These are phyloP conservation scores for Gryon sp. DNA, from an alignment of 1,140 invertebrate species.

Conservation along the genomic window DNA sequence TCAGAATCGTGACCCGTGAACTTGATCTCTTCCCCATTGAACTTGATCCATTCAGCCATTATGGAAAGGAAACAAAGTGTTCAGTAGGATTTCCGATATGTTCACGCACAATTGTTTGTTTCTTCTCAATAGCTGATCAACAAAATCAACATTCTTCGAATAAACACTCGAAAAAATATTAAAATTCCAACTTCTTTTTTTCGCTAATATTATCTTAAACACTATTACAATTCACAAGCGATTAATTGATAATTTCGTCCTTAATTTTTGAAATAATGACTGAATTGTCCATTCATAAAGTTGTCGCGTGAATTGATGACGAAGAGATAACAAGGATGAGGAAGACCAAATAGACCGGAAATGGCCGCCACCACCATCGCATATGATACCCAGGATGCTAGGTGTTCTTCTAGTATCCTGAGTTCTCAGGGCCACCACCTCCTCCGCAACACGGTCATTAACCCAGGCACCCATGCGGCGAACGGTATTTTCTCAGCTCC, in stretches of 20 bases:
- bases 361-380: constrained; percentile 66
- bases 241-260: constrained; percentile 78
- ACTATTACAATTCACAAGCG: constrained; percentile 51
- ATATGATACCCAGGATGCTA: constrained; percentile 64
- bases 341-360: constrained; percentile 51
- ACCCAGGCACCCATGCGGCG: constrained; percentile 80
- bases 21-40: constrained; percentile 66
- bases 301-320: constrained; percentile 74
- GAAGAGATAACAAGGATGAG: constrained; percentile 68
- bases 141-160: too few relatives aligned
- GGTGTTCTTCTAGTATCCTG: constrained; percentile 62
- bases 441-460: constrained; percentile 75
- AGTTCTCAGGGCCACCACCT: constrained; percentile 70
- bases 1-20: constrained; percentile 33
- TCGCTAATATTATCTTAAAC: too few relatives aligned
- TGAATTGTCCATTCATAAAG: constrained; percentile 76
- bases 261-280: constrained; percentile 75
- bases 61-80: constrained; percentile 44
- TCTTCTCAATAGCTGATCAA: constrained; percentile 13
- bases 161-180: too few relatives aligned
- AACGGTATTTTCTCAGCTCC: constrained; percentile 71
- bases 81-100: too few relatives aligned
- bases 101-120: too few relatives aligned
- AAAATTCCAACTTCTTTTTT: too few relatives aligned
- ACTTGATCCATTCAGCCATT: constrained; percentile 74